phyloP scores from a whole-genome alignment of 2,888 invertebrate genomes.

The Agonopterix alstromeriana region DNA sequence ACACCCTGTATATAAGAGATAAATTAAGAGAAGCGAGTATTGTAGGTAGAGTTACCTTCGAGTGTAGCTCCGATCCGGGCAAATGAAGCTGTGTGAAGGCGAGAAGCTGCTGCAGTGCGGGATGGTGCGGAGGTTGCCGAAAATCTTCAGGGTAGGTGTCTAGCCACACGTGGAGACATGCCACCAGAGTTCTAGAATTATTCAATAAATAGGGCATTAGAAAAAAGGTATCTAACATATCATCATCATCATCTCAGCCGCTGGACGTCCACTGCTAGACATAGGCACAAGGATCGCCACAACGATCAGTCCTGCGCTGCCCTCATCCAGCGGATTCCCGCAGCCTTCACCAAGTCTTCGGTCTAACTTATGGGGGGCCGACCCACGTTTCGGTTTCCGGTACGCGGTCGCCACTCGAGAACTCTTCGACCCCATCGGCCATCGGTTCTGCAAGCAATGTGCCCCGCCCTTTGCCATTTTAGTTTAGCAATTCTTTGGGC shows the following conservation, averaged over 20 bases:
- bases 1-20: too few relatives aligned
- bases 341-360: too few relatives aligned
- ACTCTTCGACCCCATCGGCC: too few relatives aligned
- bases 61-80: slow-evolving; percentile 90
- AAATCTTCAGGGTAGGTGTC: slow-evolving; percentile 98
- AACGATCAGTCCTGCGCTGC: too few relatives aligned
- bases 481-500: too few relatives aligned
- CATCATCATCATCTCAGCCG: background rate
- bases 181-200: slow-evolving; percentile 85
- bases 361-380: background rate
- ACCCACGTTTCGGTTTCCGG: too few relatives aligned
- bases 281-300: too few relatives aligned
- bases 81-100: slow-evolving; percentile 90
- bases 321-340: too few relatives aligned
- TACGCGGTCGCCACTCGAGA: too few relatives aligned
- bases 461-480: too few relatives aligned
- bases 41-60: slow-evolving; percentile 59
- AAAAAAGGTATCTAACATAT: background rate
- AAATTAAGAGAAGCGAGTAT: background rate
- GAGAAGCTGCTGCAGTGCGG: slow-evolving; percentile 87
- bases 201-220: background rate
- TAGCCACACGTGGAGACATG: slow-evolving; percentile 96
- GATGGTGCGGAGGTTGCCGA: slow-evolving; percentile 86
- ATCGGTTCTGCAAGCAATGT: too few relatives aligned
- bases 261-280: too few relatives aligned